Evolutionary conservation across 1,140 invertebrate species (phyloP).

Genomic region (Scaptodrosophila lebanonensis): DNA sequence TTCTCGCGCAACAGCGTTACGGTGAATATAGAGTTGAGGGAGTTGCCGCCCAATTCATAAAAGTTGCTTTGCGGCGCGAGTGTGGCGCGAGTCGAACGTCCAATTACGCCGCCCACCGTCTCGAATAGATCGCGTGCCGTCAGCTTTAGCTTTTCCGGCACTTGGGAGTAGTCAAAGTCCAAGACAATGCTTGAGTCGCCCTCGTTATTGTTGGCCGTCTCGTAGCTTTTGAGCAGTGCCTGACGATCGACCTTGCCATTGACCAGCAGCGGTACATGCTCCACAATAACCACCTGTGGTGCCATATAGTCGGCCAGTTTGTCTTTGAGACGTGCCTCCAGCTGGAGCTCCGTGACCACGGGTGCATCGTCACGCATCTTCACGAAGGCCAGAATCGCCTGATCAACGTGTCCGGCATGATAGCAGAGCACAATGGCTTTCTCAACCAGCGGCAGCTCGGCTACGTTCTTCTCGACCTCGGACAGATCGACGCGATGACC

Average conservation of each 20-base stretch:
- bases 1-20: slow-evolving; percentile 87
- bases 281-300: slow-evolving; percentile 85
- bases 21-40: slow-evolving; percentile 89
- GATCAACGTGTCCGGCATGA: slow-evolving; percentile 84
- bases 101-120: slow-evolving; percentile 84
- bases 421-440: slow-evolving; percentile 86
- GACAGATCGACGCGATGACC: slow-evolving; percentile 90
- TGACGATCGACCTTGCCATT: slow-evolving; percentile 93
- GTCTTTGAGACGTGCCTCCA: slow-evolving; percentile 82
- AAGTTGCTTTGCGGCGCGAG: slow-evolving; percentile 84
- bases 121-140: slow-evolving; percentile 84
- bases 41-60: slow-evolving; percentile 91
- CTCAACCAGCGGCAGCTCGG: slow-evolving; percentile 63
- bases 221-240: slow-evolving; percentile 84
- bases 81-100: slow-evolving; percentile 79
- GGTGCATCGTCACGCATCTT: slow-evolving; percentile 79
- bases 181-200: slow-evolving; percentile 68
- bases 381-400: slow-evolving; percentile 86
- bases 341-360: slow-evolving; percentile 79
- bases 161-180: slow-evolving; percentile 81
- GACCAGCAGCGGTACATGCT: slow-evolving; percentile 85
- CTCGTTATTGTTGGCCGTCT: slow-evolving; percentile 81
- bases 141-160: slow-evolving; percentile 80
- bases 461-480: slow-evolving; percentile 86
- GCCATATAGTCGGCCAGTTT: slow-evolving; percentile 86